Conservation (phyloP, 2,797 vertebrate species). For the Fringilla coelebs region DNA sequence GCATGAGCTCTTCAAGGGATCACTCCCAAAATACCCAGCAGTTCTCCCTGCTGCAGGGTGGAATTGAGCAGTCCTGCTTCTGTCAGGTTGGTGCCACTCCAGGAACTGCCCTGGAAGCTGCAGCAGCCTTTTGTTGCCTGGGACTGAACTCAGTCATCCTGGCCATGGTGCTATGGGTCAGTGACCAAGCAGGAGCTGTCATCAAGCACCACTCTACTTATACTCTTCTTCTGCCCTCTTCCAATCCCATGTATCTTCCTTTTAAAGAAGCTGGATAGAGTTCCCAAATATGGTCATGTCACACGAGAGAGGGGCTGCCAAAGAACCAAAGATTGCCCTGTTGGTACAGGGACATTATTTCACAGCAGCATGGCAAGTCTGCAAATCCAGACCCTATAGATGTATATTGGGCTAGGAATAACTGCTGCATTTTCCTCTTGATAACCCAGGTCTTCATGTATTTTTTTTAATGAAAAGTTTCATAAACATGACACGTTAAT, state of each 20-base stretch:
- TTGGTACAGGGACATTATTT: neutral
- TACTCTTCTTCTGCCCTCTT: neutral
- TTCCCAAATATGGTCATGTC: neutral
- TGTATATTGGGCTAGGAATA: neutral
- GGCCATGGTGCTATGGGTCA: rapidly evolving
- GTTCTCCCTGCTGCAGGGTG: neutral
- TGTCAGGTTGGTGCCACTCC: neutral
- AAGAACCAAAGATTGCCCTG: neutral
- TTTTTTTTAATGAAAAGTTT: neutral
- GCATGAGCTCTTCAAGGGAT: neutral
- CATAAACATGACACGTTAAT: neutral
- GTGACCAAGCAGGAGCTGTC: neutral
- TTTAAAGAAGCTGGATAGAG: neutral
- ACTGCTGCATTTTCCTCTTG: neutral
- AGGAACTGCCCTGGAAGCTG: neutral
- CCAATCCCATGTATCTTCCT: neutral
- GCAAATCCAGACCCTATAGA: neutral
- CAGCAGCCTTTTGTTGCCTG: neutral
- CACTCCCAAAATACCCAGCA: neutral
- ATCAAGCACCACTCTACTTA: neutral
- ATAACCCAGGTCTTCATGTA: neutral
- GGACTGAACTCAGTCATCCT: neutral
- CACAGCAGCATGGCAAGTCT: neutral
- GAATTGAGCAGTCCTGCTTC: neutral
- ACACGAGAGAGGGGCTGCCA: neutral